Evolutionary conservation across 2,888 invertebrate genomes (phyloP), one percentile per base, ranked within the genome.

Genomic region (Eristalis intricaria): DNA sequence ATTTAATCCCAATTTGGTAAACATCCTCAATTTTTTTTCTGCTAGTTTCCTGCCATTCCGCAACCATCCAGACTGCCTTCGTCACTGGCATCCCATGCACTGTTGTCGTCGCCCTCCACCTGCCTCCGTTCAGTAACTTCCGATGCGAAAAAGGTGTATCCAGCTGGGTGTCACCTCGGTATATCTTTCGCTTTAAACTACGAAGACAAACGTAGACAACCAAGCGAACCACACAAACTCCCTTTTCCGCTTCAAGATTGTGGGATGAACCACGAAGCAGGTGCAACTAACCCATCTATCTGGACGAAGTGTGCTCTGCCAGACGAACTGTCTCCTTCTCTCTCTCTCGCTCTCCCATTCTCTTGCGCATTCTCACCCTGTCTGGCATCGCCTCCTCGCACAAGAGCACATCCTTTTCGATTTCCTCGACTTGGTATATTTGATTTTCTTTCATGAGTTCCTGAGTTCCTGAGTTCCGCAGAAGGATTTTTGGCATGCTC

Each of bases 1-100:
- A 90, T 90, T 90, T 90, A 90, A 90, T 90, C 90, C 89, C 90
- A 90, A 90, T 90, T 90, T 90, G 89, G 88, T 89, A 89, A 89
- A 89, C 89, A 89, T 88, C 86, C 85, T 84, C 22, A 8, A 61
- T 64, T 60, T 75, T 73, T 82, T 75, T 75, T 65, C 71, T 7
- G 11, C n/a, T 11, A 23, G 43, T 60, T 80, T 74, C 65, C 26
- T 75, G 61, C 58, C 63, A 58, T 63, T 70, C 40, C 23, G 19
- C 19, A 19, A n/a, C 65, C 13, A 63, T 50, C 56, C 64, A 69
- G 43, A 26, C 13, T 38, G 13, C 32, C 63, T 66, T 73, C 64
- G 58, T 13, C 13, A 29, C 26, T 23, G 35, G 40, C 32, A 50
- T 73, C 66, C 61, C 64, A 50, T 32, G 35, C 65, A 71, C 61